Conservation (phyloP, 2,797 vertebrate species). For the Sebastes cheni region DNA sequence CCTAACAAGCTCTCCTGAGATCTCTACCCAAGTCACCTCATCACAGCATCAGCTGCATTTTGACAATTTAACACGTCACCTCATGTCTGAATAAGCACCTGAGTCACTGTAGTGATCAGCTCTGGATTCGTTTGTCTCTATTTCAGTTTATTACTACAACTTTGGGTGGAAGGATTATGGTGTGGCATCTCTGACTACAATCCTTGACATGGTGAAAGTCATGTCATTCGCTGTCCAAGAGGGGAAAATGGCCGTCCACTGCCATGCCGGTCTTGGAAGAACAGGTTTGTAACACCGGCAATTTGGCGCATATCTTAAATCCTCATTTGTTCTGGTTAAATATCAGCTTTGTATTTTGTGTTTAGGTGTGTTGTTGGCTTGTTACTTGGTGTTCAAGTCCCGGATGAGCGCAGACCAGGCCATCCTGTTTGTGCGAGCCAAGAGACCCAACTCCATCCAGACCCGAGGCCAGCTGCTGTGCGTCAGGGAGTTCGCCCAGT, state of each 20-base stretch:
- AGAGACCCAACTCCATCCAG: slow-evolving; percentile 96
- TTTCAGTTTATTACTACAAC: slow-evolving; percentile 98
- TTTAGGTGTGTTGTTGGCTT: slow-evolving; percentile 93
- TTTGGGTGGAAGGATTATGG: slow-evolving; percentile 99
- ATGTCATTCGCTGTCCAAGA: slow-evolving; percentile 97
- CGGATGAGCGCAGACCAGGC: slow-evolving; percentile 97
- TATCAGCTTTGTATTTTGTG: background rate
- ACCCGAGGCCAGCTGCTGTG: slow-evolving; percentile 95
- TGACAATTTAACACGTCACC: background rate
- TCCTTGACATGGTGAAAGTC: slow-evolving; percentile 98
- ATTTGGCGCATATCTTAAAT: background rate
- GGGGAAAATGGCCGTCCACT: slow-evolving; percentile 95
- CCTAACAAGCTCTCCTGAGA: slow-evolving; percentile 74
- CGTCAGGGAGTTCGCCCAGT: slow-evolving; percentile 93
- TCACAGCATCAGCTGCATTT: background rate
- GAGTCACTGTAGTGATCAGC: too few species aligned
- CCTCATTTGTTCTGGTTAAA: background rate
- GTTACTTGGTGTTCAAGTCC: slow-evolving; percentile 95
- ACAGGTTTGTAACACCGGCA: slow-evolving; percentile 84
- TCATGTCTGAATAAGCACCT: too few species aligned
- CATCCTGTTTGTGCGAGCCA: slow-evolving; percentile 94
- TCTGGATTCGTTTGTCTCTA: background rate
- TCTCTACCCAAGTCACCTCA: background rate
- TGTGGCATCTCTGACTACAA: slow-evolving; percentile 94
- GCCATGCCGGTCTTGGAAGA: slow-evolving; percentile 95